Conservation (phyloP, 2,113 vertebrate genomes). For the Sus scrofa region T2T-Sscrofa CM001155.3:8905501-8906000, state of each 20-base stretch:
- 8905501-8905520: accelerated
- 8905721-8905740: background rate
- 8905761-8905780: background rate
- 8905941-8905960: background rate
- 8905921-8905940: background rate
- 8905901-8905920: background rate
- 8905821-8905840: background rate
- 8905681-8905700: background rate
- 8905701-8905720: background rate
- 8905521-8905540: accelerated
- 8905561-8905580: background rate
- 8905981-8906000: background rate
- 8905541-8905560: background rate
- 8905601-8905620: background rate
- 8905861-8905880: accelerated
- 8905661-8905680: background rate
- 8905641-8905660: background rate
- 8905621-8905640: background rate
- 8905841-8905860: background rate
- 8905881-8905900: background rate
- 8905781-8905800: background rate
- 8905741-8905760: background rate
- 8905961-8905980: accelerated
- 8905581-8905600: background rate
- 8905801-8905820: background rate